Evolutionary conservation across 2,113 vertebrate species (phyloP).

Genomic region (Leucopternis melanops): DNA sequence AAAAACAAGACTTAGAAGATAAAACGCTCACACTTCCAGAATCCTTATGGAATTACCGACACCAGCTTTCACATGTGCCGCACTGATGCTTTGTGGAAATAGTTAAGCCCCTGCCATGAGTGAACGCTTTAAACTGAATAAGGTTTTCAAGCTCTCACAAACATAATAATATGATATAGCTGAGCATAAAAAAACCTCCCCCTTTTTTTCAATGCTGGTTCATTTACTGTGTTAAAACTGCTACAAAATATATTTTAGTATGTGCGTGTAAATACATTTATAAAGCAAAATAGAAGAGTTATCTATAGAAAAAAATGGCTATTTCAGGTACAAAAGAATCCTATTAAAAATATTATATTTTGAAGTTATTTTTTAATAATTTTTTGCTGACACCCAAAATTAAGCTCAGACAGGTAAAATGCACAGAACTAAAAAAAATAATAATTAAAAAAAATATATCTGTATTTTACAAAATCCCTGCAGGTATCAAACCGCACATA

Average conservation of each 20-base stretch:
- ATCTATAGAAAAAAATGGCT: neutral
- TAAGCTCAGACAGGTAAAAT: neutral
- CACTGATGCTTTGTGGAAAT: neutral
- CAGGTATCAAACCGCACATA: fast-evolving
- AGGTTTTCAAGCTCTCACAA: neutral
- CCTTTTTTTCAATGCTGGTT: neutral
- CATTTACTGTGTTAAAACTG: neutral
- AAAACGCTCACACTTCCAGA: neutral
- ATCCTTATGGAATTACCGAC: neutral
- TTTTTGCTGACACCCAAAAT: neutral
- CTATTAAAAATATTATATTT: neutral
- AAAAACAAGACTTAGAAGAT: neutral
- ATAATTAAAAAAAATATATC: too few relatives aligned
- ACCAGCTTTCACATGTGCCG: fast-evolving
- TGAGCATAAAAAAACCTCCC: neutral
- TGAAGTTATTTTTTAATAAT: neutral
- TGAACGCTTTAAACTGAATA: neutral
- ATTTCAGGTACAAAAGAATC: neutral
- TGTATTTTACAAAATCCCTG: neutral
- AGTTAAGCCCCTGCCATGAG: neutral
- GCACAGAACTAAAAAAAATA: neutral
- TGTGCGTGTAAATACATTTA: neutral
- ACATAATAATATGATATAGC: neutral
- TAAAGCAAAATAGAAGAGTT: neutral
- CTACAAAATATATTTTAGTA: neutral